Base-by-base conservation (phyloP, 2,113 vertebrate species). In the Cromileptes altivelis region DNA sequence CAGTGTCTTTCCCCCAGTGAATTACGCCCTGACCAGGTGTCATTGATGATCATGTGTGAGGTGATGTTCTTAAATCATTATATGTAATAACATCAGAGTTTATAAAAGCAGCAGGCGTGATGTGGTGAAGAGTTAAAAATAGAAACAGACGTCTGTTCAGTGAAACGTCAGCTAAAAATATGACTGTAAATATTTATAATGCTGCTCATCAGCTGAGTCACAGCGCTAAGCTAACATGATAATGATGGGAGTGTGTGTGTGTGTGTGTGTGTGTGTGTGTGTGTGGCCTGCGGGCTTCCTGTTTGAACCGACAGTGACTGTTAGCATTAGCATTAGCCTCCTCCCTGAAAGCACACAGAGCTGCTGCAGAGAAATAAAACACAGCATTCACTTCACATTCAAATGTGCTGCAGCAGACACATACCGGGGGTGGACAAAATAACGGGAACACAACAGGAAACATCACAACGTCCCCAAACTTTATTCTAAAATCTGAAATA, bases 161-260 rank as follows among this genome's bases (percentile, higher is more conserved):
- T 30, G 69, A 37, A 37, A 7, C 33, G 33, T 37, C 33, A 37
- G 6, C 33, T 63, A 71, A 53, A 75, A 70, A 25, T 33, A 69
- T 1, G 10, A 49, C 6, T 14, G 57, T 55, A 77, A 78, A 78
- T 78, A 78, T 81, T 84, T 70, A 69, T 9, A 23, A 45, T 27
- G n/a, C 30, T 10, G 53, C 55, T 58, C 62, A 75, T 27, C 33
- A 18, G 69, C 13, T 55, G 37, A 45, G 33, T 27, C 58, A 53
- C 27, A n/a, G 18, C 1, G 9, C 70, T 56, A 40, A 27, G 49
- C 67, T 76, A 80, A 65, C 57, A 58, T 37, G 56, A 73, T 42
- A 82, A 82, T 13, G 4, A 63, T 37, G 67, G 52, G 40, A 37
- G 33, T 37, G 33, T 37, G 6, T 37, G 40, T 42, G 40, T 45